Base-by-base conservation (phyloP, 2,888 invertebrate genomes). In the Zhengitettix transpicula region DNA sequence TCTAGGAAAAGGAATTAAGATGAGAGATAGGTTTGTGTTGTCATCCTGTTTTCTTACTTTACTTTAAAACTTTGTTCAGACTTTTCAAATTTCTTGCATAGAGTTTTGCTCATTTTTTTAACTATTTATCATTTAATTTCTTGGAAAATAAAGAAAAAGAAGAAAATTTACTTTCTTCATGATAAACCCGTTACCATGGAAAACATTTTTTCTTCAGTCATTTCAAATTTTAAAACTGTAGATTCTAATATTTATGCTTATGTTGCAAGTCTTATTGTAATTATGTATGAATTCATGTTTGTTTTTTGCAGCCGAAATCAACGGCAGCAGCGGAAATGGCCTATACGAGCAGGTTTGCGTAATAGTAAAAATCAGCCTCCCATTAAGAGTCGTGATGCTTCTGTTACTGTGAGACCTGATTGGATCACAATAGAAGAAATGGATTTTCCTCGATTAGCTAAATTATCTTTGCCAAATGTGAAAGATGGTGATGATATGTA, bases 341-440 rank as follows among this genome's bases (percentile, higher is more conserved):
- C 92, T 65, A 90, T 82, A 65, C 81, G 83, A 66, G 79, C 79
- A 67, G 80, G 81, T 15, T 72, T 77, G 61, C 72, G 80, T 9
- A 79, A 79, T 64, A 75, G 78, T 64, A 79, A 77, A 65, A 80
- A 81, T 65, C 77, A 83, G 68, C 81, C 88, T 17, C 92, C 91
- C 9, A 87, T 92, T 71, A 96, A 96, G 73, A 92, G 93, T 66
- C 82, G 97, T 52, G 96, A 97, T 75, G 94, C 98, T 2, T 98
- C 97, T 0, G 97, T 99, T 0, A 90, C 92, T 58, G 95, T 99
- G 1, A 81, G 91, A 53, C 90, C 97, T 10, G 93, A 95, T 64
- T 99, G 99, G 99, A 81, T 82, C 59, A 96, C 97, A 3, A 89
- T 98, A 65, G 92, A 93, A 70, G 99, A 99, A 71, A 96, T 99